Conservation (phyloP, 2,113 vertebrate genomes). For the Podiceps cristatus region DNA sequence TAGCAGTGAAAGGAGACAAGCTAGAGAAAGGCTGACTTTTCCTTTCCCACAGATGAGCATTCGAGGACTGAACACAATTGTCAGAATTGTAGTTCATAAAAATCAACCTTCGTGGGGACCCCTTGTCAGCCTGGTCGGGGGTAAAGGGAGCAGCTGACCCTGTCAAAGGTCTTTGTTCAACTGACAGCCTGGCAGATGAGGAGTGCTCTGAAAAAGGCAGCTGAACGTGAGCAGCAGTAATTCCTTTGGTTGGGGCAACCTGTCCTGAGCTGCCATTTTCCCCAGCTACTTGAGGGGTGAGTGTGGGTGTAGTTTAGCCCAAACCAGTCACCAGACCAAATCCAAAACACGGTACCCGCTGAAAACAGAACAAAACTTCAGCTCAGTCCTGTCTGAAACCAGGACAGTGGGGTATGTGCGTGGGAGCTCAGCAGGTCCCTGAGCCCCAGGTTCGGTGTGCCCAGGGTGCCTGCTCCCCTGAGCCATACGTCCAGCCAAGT, state of each 20-base stretch:
- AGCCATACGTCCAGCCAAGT: rapidly evolving
- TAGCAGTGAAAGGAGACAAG: background rate
- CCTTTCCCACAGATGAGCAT: background rate
- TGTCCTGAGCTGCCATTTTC: background rate
- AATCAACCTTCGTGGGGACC: background rate
- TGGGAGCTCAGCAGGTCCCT: background rate
- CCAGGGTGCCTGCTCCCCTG: background rate
- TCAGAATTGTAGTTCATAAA: background rate
- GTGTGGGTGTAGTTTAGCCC: no score
- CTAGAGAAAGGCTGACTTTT: background rate
- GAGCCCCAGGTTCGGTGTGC: rapidly evolving
- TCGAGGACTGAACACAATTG: background rate
- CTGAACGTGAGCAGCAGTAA: background rate
- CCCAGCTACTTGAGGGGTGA: background rate
- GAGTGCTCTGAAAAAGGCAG: background rate
- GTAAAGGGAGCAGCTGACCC: background rate
- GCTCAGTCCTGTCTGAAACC: no score
- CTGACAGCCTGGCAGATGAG: background rate
- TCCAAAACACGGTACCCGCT: no score
- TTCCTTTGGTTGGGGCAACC: background rate
- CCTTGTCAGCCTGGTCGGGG: background rate
- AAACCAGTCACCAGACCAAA: no score
- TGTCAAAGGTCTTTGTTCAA: background rate
- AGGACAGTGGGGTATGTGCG: no score
- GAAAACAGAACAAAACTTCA: no score